phyloP scores from a whole-genome alignment of 1,140 invertebrate species.

The Drosophila tristis region DNA sequence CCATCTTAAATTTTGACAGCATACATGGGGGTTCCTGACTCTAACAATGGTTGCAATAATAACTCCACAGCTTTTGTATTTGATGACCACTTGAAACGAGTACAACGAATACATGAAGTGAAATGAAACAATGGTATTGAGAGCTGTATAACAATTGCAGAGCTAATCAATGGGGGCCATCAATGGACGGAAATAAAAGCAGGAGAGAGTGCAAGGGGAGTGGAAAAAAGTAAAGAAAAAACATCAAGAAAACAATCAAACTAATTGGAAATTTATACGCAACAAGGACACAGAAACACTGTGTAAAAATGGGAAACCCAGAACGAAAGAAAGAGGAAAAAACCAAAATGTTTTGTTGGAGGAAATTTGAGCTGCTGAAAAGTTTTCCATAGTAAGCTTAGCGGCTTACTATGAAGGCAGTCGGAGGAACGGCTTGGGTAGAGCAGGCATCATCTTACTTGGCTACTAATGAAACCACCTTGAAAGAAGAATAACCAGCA shows the following conservation, averaged over 20 bases:
- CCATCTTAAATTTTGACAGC: not conserved
- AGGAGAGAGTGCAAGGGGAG: conserved; percentile 9
- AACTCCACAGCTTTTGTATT: conserved; percentile 32
- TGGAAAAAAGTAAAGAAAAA: conserved; percentile 25
- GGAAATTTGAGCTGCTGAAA: conserved; percentile 64
- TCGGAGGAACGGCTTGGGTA: not conserved
- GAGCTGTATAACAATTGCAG: conserved; percentile 56
- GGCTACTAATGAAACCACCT: conserved; percentile 74
- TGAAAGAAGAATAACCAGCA: conserved; percentile 47
- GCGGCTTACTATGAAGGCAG: too few species aligned
- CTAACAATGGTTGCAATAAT: conserved; percentile 32
- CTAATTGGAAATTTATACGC: conserved; percentile 80
- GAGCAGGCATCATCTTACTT: conserved; percentile 56
- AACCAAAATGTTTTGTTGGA: conserved; percentile 48
- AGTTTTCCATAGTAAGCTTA: too few species aligned
- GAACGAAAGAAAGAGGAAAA: too few species aligned
- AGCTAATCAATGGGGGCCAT: conserved; percentile 66
- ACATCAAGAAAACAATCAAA: conserved; percentile 70
- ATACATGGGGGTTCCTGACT: not conserved
- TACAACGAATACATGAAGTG: not conserved
- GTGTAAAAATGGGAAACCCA: conserved; percentile 12
- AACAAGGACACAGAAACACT: conserved; percentile 47
- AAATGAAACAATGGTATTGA: conserved; percentile 35
- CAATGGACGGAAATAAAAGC: conserved; percentile 21
- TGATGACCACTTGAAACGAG: conserved; percentile 37